These are phyloP conservation scores for Microcebus jonahi DNA, from an alignment of 2,113 vertebrate species.

Conservation along the genomic window DNA sequence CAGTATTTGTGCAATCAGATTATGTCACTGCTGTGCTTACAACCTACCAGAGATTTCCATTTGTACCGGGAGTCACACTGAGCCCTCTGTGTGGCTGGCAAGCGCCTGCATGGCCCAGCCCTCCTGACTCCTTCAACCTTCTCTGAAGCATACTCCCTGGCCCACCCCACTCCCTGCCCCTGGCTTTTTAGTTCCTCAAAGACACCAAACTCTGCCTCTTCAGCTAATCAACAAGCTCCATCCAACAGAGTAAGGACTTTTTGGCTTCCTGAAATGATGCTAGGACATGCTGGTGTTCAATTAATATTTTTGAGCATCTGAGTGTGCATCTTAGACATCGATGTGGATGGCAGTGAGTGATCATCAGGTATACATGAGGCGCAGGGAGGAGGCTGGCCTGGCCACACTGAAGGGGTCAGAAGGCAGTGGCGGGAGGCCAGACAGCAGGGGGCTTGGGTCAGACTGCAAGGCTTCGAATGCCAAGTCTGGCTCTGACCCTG, in stretches of 20 bases:
- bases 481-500: not conserved
- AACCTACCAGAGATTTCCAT: not conserved
- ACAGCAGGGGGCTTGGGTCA: not conserved
- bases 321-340: no score
- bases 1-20: not conserved
- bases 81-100: not conserved
- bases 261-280: not conserved
- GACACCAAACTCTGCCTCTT: not conserved
- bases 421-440: not conserved
- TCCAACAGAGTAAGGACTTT: no score
- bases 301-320: not conserved
- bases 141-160: not conserved
- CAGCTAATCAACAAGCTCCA: not conserved
- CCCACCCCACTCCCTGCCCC: no score
- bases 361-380: not conserved
- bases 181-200: not conserved
- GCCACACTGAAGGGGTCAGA: not conserved
- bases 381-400: not conserved
- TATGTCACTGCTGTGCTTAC: not conserved
- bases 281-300: not conserved
- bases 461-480: not conserved
- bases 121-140: not conserved
- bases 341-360: not conserved
- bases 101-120: not conserved
- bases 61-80: not conserved